These are phyloP conservation scores for Lamellibrachia columna DNA, from an alignment of 2,888 invertebrate genomes.

Conservation along the genomic window DNA sequence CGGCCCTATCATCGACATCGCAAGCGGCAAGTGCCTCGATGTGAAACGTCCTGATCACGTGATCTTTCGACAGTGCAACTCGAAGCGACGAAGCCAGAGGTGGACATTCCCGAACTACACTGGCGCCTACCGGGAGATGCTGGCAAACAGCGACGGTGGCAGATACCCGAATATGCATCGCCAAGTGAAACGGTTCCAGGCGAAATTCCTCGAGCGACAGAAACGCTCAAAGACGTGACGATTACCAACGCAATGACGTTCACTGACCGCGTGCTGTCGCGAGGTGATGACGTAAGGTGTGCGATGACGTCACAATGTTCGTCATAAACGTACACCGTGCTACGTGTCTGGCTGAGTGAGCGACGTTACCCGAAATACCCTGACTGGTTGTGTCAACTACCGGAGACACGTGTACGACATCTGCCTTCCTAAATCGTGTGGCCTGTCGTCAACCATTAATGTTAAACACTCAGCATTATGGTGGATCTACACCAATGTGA, in stretches of 20 bases:
- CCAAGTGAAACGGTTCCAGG: neutral
- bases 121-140: neutral
- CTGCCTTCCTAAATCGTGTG: too few relatives aligned
- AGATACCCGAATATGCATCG: neutral
- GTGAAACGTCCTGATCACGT: neutral
- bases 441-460: too few relatives aligned
- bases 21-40: neutral
- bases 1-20: neutral
- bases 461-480: too few relatives aligned
- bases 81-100: neutral
- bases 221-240: neutral
- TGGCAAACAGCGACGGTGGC: neutral
- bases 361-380: too few relatives aligned
- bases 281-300: neutral
- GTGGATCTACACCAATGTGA: too few relatives aligned
- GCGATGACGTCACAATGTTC: neutral
- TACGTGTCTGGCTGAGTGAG: too few relatives aligned
- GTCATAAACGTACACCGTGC: too few relatives aligned
- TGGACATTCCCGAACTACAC: neutral
- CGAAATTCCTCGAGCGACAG: neutral
- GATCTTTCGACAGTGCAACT: neutral
- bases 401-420: too few relatives aligned
- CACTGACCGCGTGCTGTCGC: too few relatives aligned
- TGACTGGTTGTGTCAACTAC: too few relatives aligned
- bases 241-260: neutral